phyloP scores from a whole-genome alignment of 2,797 vertebrate genomes.

The Xiphorhynchus erythropygius region DNA sequence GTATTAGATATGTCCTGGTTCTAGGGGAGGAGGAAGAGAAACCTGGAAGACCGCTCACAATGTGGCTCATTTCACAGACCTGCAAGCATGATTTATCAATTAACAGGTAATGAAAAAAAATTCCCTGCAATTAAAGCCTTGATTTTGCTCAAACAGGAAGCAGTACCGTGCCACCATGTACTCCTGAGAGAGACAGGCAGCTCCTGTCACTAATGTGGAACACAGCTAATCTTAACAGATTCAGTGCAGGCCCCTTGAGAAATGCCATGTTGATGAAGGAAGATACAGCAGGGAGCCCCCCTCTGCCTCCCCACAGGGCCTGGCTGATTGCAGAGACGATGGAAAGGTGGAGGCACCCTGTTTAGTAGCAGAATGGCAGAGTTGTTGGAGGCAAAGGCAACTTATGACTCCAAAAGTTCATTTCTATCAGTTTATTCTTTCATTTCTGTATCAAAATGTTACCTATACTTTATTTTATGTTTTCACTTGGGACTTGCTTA shows the following conservation, averaged over 20 bases:
- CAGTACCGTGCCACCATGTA: constrained; percentile 83
- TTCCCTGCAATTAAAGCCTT: constrained; percentile 88
- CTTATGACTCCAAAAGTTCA: constrained; percentile 61
- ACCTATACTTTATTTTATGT: not conserved
- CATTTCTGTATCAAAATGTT: constrained; percentile 64
- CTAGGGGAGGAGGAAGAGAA: not conserved
- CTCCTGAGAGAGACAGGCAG: constrained; percentile 78
- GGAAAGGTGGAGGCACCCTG: constrained; percentile 75
- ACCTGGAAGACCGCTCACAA: constrained; percentile 3
- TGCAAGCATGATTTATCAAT: constrained; percentile 90
- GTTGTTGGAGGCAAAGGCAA: constrained; percentile 74
- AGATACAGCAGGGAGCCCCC: constrained; percentile 76
- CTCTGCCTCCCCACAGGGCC: constrained; percentile 52
- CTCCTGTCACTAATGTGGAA: constrained; percentile 81
- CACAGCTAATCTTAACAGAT: constrained; percentile 82
- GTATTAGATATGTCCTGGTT: not conserved
- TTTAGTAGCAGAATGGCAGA: constrained; percentile 65
- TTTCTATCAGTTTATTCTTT: constrained; percentile 64
- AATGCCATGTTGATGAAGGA: constrained; percentile 80
- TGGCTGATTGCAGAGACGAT: constrained; percentile 76
- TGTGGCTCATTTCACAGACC: constrained; percentile 71
- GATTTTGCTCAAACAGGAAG: constrained; percentile 95
- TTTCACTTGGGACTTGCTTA: not conserved
- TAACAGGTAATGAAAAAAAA: constrained; percentile 94
- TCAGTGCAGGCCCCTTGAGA: constrained; percentile 74